Conservation (phyloP, 2,113 vertebrate genomes). For the Catagonus wagneri region DNA sequence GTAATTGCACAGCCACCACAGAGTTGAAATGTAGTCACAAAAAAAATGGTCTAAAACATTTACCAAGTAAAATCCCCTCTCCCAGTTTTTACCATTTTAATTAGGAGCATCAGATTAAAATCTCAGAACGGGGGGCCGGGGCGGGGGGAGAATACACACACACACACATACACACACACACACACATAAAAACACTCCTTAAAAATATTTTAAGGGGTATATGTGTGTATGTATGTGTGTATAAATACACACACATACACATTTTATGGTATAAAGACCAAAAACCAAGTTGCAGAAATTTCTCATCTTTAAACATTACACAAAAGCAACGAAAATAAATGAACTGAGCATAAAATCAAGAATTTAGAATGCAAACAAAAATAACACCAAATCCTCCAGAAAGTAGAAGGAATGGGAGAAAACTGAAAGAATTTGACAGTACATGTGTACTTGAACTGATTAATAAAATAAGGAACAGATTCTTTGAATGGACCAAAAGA, state of each 20-base stretch:
- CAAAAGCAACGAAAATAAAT: background rate
- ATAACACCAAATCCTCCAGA: background rate
- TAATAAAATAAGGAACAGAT: background rate
- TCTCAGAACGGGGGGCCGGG: background rate
- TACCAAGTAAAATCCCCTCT: background rate
- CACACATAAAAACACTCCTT: no score
- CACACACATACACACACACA: background rate
- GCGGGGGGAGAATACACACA: background rate
- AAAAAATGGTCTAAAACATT: background rate
- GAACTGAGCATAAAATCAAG: conserved; percentile 5
- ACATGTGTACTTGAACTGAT: background rate
- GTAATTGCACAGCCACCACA: background rate
- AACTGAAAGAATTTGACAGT: background rate
- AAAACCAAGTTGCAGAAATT: background rate
- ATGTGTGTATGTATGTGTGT: background rate
- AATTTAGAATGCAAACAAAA: background rate
- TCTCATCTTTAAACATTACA: background rate
- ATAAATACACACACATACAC: background rate
- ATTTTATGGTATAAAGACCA: background rate
- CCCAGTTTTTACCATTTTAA: conserved; percentile 7
- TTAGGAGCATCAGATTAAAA: background rate
- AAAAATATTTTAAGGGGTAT: background rate
- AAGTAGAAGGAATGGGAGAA: background rate
- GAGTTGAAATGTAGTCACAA: background rate
- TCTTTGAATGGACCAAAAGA: background rate